Evolutionary conservation across 2,113 vertebrate genomes (phyloP).

Genomic region (Dasyprocta punctata): DNA sequence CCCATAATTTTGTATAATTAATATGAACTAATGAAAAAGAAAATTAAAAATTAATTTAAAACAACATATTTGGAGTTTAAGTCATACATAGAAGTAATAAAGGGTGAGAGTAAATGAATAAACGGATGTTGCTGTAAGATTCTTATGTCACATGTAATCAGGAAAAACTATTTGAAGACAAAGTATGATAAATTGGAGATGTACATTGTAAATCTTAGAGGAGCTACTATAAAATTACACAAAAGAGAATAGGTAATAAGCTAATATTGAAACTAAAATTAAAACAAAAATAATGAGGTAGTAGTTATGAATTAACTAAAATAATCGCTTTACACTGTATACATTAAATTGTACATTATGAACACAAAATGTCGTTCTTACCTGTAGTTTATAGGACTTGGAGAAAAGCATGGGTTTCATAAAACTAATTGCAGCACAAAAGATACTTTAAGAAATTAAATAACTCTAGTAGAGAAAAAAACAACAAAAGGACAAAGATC

Average conservation of each 20-base stretch:
- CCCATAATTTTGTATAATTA: neutral
- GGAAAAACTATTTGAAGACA: neutral
- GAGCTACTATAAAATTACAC: neutral
- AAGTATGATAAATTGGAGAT: neutral
- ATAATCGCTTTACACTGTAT: neutral
- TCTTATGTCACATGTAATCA: neutral
- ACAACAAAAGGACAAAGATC: neutral
- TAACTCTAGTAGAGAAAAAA: neutral
- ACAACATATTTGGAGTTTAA: neutral
- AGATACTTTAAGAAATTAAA: neutral
- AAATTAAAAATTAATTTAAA: neutral
- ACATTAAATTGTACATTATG: neutral
- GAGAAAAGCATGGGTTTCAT: neutral
- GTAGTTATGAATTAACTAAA: neutral
- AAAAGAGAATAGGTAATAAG: neutral
- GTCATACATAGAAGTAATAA: neutral
- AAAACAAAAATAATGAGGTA: neutral
- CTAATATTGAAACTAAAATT: neutral
- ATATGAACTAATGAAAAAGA: neutral
- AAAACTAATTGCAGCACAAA: neutral
- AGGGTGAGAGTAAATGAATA: neutral
- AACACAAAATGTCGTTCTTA: neutral
- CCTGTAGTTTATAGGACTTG: neutral
- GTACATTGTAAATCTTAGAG: neutral
- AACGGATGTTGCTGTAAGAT: neutral